These are phyloP conservation scores for Struthidea cinerea DNA, from an alignment of 2,113 vertebrate species.

Conservation along the genomic window DNA sequence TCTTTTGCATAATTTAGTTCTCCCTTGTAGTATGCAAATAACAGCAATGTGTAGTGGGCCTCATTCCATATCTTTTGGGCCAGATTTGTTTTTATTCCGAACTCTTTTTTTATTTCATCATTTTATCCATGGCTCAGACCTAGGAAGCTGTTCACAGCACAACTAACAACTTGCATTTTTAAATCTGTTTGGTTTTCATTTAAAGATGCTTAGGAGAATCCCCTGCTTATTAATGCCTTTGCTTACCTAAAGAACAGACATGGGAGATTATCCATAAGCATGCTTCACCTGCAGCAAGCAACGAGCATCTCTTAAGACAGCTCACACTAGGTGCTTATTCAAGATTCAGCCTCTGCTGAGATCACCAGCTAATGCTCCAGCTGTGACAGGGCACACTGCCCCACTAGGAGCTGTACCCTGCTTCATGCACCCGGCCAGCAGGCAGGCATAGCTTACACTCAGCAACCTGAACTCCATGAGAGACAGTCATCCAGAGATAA, in stretches of 20 bases:
- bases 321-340: neutral
- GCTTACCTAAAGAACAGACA: neutral
- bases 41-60: neutral
- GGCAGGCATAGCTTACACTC: neutral
- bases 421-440: neutral
- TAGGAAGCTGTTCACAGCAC: neutral
- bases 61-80: neutral
- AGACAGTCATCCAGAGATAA: neutral
- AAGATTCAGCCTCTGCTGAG: neutral
- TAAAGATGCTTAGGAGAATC: neutral
- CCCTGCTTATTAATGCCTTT: neutral
- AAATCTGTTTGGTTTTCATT: neutral
- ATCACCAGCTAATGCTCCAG: neutral
- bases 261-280: neutral
- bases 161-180: neutral
- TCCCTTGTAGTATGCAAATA: conserved; percentile 35
- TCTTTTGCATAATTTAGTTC: conserved; percentile 5
- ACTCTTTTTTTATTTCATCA: neutral
- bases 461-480: neutral
- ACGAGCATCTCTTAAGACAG: neutral
- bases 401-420: neutral
- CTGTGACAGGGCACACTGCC: neutral
- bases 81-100: neutral
- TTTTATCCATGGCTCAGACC: neutral
- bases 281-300: neutral